Evolutionary conservation across 64 coral and sea anemone genomes (phyloP).

Genomic region (Porites lutea): DNA sequence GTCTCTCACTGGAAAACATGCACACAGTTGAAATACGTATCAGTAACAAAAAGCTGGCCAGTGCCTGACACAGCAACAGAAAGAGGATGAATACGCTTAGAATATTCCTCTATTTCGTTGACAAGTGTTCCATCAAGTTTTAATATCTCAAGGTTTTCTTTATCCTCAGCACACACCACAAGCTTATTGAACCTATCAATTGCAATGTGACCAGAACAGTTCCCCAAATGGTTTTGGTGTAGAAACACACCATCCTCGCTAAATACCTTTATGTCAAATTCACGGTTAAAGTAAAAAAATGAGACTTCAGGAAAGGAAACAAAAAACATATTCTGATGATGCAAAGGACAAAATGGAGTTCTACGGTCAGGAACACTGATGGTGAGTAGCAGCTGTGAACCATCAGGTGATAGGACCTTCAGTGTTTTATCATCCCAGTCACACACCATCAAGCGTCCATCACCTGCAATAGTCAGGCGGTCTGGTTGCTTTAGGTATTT

Average conservation of each 20-base stretch:
- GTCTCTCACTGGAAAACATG: background rate
- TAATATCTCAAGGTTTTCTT: constrained; percentile 19
- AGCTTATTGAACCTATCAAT: background rate
- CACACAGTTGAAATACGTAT: background rate
- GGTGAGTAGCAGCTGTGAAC: constrained; percentile 20
- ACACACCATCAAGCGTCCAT: no score
- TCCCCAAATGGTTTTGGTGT: no score
- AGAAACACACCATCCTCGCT: constrained; percentile 14
- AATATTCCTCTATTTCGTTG: background rate
- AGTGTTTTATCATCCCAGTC: background rate
- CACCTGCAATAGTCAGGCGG: background rate
- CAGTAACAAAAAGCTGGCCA: background rate
- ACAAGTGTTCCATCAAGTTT: constrained; percentile 49
- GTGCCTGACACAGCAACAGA: constrained; percentile 5
- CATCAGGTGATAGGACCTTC: constrained; percentile 33
- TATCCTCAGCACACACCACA: constrained; percentile 20
- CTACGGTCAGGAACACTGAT: constrained; percentile 24
- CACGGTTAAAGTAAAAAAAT: no score
- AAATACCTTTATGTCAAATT: constrained; percentile 37
- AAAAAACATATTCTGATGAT: constrained; percentile 22
- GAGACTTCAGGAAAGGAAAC: constrained; percentile 22
- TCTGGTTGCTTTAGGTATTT: constrained; percentile 12
- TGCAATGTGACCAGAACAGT: background rate
- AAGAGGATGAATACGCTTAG: background rate
- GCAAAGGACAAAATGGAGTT: constrained; percentile 15